Evolutionary conservation across 1,140 invertebrate genomes (phyloP), one percentile per base, ranked within the genome.

Genomic region (Drosophila pallidifrons): DNA sequence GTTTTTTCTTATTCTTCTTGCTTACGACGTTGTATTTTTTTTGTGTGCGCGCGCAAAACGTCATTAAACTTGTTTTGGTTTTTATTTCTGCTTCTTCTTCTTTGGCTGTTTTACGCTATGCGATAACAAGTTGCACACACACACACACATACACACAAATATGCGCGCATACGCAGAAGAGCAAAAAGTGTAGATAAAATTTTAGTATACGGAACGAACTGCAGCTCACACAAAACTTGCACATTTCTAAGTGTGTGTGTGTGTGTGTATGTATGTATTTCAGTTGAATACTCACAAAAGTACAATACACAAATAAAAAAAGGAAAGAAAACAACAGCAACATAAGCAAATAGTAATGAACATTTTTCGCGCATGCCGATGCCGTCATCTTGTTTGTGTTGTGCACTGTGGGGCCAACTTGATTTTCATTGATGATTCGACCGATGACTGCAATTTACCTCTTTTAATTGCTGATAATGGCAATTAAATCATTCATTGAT

Each of bases 61-160:
- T 91, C 88, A 91, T 91, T 91, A 91, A 91, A 91, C 88, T 91
- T 91, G 88, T 91, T 91, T 91, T 91, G 83, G 81, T 91, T 89
- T 89, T 79, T 83, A 70, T 74, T 87, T 86, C 76, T 79, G 78
- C 71, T 82, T 77, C 76, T 79, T 85, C 70, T 82, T 74, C 78
- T 79, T 25, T 77, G 64, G 58, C 75, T 70, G 75, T 78, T 88
- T 81, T 85, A 88, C 81, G 81, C 77, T 88, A 89, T 88, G 85
- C 81, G 83, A 88, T 88, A 88, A 88, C 83, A 88, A 87, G 82
- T 86, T 86, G 82, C 82, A 86, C 79, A 76, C 78, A 81, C 75
- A 78, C 45, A 70, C 55, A 86, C 49, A 77, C 35, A 47, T 7
- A 51, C 28, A 64, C 25, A 61, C 43, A 60, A 8, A 43, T 15